These are phyloP conservation scores for Catharus fuscescens DNA, from an alignment of 2,113 vertebrate species.

Conservation along the genomic window DNA sequence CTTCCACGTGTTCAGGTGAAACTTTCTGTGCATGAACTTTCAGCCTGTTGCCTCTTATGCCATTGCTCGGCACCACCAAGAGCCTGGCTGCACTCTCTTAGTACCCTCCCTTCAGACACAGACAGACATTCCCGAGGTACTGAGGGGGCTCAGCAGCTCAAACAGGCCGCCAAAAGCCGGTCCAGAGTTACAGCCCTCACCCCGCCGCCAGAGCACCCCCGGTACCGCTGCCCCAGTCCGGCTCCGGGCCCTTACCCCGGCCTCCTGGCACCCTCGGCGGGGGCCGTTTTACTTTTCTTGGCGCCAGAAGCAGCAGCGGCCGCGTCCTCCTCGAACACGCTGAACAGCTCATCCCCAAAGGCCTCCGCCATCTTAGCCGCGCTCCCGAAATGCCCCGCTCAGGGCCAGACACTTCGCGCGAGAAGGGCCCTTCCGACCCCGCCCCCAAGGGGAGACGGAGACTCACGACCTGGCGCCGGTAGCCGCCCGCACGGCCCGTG, in stretches of 20 bases:
- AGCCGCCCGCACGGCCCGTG: rapidly evolving
- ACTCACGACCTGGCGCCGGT: rapidly evolving
- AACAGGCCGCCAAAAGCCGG: rapidly evolving
- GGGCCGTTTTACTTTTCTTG: slow-evolving; percentile 65
- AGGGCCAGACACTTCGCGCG: not conserved
- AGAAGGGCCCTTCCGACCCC: rapidly evolving
- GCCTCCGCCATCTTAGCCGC: slow-evolving; percentile 85
- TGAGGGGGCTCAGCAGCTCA: rapidly evolving
- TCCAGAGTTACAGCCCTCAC: rapidly evolving
- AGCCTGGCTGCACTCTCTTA: rapidly evolving
- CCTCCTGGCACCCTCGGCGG: slow-evolving; percentile 10
- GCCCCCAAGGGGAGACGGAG: rapidly evolving
- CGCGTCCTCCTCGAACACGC: slow-evolving; percentile 90
- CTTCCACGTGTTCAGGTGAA: not conserved
- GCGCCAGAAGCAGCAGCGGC: not conserved
- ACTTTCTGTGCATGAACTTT: not conserved
- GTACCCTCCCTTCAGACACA: not conserved
- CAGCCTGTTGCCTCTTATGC: rapidly evolving
- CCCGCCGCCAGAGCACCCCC: rapidly evolving
- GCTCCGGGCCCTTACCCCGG: slow-evolving; percentile 70
- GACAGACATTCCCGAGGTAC: rapidly evolving
- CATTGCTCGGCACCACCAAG: rapidly evolving
- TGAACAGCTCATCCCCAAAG: slow-evolving; percentile 92
- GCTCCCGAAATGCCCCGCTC: not conserved
- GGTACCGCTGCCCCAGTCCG: rapidly evolving